Base-by-base conservation (phyloP, 1,140 invertebrate genomes). In the Drosophila murphyi region DNA sequence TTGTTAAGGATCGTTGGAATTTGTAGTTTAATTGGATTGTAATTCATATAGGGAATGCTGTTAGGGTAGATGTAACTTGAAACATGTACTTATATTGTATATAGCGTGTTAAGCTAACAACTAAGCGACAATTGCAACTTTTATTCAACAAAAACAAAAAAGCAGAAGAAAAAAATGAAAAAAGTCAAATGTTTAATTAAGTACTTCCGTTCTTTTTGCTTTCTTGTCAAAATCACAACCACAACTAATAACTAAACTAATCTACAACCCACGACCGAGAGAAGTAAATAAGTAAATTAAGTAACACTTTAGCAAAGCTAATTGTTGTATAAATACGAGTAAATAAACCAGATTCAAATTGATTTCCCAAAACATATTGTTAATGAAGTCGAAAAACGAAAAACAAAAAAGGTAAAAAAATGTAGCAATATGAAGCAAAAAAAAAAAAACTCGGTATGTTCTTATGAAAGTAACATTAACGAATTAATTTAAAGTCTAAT, bases 391-490 rank as follows among this genome's bases (percentile, higher is more conserved):
- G 31, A 34, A 62, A 43, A 57, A 47, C 20, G 20, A 47, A 48
- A 75, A 51, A 51, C 20, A 57, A 65, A 71, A 73, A 29, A 47
- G 71, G 56, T 67, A 68, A 59, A 72, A 57, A 59, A 64, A 69
- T 78, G 80, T 88, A 88, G 83, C 85, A 88, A 80, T 83, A 88
- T 88, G 73, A 83, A 77, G 81, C 63, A 76, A 80, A 76, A 59
- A 76, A 12, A 12, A 12, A 86, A 87, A 86, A 87, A 89, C 85
- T 88, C 83, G 83, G 81, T 88, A 88, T 88, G 85, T 88, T 88
- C 83, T 88, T 88, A 88, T 88, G 83, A 88, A 88, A 89, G 83
- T 88, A 88, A 88, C 83, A 88, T 88, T 88, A 89, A 88, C 83
- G 83, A 88, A 88, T 87, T 88, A 88, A 87, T 82, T 87, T 87